phyloP scores from a whole-genome alignment of 2,888 invertebrate species.

The Capitulum mitella region DNA sequence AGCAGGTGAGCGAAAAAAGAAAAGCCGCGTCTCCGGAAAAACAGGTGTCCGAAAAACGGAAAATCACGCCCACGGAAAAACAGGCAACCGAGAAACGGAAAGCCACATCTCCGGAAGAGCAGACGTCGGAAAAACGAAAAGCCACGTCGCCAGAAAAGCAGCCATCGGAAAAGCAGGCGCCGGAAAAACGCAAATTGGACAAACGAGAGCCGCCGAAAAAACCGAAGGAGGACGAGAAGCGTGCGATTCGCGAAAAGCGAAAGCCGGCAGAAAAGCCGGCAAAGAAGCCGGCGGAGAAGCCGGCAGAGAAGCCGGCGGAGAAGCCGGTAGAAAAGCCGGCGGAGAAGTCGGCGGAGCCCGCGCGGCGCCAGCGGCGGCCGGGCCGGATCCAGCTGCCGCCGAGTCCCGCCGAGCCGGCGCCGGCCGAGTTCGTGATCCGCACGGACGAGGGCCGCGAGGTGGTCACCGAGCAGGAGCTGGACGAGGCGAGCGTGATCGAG shows the following conservation, averaged over 20 bases:
- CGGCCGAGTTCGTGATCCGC: neutral
- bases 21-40: no score
- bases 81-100: neutral
- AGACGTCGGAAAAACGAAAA: neutral
- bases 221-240: neutral
- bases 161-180: neutral
- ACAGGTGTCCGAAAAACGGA: no score
- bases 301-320: neutral
- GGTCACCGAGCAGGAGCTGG: neutral
- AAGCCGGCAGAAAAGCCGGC: conserved; percentile 1
- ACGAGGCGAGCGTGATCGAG: neutral
- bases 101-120: no score
- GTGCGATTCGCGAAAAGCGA: conserved; percentile 13
- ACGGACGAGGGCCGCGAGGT: neutral
- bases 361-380: neutral
- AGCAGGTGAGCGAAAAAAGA: neutral
- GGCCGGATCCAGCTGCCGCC: neutral
- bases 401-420: neutral
- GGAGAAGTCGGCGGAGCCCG: neutral
- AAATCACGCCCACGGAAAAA: no score
- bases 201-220: no score
- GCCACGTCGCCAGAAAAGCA: neutral
- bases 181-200: neutral
- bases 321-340: neutral
- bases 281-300: no score